These are phyloP conservation scores for Lucilia cuprina DNA, from an alignment of 1,140 invertebrate species.

Conservation along the genomic window DNA sequence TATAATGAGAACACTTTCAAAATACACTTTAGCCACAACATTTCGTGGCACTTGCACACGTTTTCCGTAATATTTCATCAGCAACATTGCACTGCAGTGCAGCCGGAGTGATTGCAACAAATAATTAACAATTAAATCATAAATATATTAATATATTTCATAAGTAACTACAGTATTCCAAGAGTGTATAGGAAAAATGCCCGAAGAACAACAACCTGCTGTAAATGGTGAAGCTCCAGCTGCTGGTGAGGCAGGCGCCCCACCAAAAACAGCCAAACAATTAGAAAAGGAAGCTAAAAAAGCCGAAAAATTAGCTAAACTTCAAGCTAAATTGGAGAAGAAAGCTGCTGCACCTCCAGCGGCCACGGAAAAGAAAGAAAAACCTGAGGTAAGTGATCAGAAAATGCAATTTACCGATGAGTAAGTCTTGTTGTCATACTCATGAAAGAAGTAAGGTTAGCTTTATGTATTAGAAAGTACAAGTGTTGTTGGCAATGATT, in stretches of 20 bases:
- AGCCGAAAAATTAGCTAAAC: constrained; percentile 88
- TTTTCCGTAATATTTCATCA: not conserved
- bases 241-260: constrained; percentile 48
- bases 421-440: not conserved
- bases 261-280: constrained; percentile 84
- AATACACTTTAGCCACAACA: not conserved
- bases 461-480: not conserved
- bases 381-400: constrained; percentile 66
- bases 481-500: not conserved
- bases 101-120: not conserved
- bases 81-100: not conserved
- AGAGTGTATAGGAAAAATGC: not conserved
- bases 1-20: too few species aligned
- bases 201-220: constrained; percentile 30
- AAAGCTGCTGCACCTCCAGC: constrained; percentile 66
- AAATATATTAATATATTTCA: not conserved
- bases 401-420: not conserved
- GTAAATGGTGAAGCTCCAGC: constrained; percentile 32
- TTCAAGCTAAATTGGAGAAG: constrained; percentile 89
- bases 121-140: not conserved
- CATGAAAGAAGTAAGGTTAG: constrained; percentile 15
- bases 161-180: not conserved
- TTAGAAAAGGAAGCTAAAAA: constrained; percentile 90
- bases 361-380: constrained; percentile 68
- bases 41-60: constrained; percentile 16